These are phyloP conservation scores for Parazoanthus darwini DNA, from an alignment of 92 coral and sea anemone species.

Conservation along the genomic window DNA sequence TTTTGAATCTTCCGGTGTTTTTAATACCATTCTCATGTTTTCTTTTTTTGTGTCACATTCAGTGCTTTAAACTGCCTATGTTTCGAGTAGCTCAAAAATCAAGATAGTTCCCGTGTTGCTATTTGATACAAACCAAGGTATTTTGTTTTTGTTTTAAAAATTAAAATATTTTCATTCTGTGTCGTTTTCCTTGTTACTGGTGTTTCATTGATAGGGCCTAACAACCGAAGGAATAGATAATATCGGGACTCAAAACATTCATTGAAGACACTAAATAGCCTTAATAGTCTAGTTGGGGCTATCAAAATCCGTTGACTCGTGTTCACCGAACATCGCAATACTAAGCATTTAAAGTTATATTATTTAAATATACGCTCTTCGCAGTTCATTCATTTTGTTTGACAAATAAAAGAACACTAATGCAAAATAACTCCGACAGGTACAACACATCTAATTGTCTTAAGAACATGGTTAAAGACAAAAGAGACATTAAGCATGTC, in stretches of 20 bases:
- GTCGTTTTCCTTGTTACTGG: constrained; percentile 4
- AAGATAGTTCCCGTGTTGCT: neutral
- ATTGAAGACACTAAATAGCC: neutral
- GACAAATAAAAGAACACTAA: no score
- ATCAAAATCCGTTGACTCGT: neutral
- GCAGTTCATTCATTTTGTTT: neutral
- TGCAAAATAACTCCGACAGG: neutral
- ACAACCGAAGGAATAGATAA: neutral
- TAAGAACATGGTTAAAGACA: neutral
- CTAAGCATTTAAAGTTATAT: neutral
- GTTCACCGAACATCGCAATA: neutral
- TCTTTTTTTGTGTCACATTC: neutral
- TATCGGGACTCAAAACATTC: neutral
- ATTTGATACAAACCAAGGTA: neutral
- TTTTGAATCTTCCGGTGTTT: neutral
- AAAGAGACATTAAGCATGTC: neutral
- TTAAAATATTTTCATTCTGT: neutral
- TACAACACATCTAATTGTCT: neutral
- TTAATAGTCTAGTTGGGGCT: neutral
- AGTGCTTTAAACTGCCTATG: neutral
- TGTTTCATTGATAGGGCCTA: neutral
- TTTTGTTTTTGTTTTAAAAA: neutral
- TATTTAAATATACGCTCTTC: no score
- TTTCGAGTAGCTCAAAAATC: neutral
- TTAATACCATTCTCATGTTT: neutral